These are phyloP conservation scores for Holothuria leucospilota DNA, from an alignment of 53 echinoderm and acorn worm species.

Conservation along the genomic window DNA sequence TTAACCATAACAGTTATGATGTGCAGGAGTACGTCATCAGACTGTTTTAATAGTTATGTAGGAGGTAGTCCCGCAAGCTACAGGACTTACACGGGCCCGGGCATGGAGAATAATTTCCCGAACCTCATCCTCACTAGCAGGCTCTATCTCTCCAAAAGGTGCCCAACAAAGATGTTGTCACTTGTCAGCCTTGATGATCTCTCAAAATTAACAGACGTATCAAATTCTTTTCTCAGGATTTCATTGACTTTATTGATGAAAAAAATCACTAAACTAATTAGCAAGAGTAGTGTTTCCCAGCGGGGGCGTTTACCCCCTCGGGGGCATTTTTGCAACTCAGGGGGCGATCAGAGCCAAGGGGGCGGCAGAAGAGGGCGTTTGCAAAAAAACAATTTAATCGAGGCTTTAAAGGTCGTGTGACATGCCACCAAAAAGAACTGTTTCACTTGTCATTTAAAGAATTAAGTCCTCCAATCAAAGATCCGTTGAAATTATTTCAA, in stretches of 20 bases:
- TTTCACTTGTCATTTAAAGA: too few relatives aligned
- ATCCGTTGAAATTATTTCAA: too few relatives aligned
- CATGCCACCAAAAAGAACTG: too few relatives aligned
- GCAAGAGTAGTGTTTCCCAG: too few relatives aligned
- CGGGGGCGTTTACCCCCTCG: too few relatives aligned
- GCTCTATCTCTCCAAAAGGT: not conserved
- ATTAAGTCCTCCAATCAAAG: too few relatives aligned
- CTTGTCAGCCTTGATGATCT: not conserved
- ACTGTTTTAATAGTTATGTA: slow-evolving; percentile 3
- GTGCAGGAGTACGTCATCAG: not conserved
- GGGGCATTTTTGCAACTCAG: too few relatives aligned
- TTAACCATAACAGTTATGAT: slow-evolving; percentile 6
- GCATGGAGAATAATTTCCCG: not conserved
- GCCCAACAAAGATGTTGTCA: slow-evolving; percentile 3
- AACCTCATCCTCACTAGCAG: slow-evolving; percentile 31
- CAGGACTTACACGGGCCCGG: not conserved
- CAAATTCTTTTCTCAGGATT: not conserved
- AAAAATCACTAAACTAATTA: slow-evolving; percentile 23
- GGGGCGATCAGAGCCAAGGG: too few relatives aligned
- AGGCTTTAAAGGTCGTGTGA: too few relatives aligned
- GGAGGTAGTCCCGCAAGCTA: not conserved
- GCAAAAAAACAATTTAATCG: too few relatives aligned
- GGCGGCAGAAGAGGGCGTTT: too few relatives aligned
- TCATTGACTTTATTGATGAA: slow-evolving; percentile 25
- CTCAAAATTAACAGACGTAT: not conserved